A percentile compares a stretch with the other conserved stretches of the same genome.
Evolutionary conservation across 2,888 invertebrate species (phyloP).

Genomic region (Miltochrista miniata): DNA sequence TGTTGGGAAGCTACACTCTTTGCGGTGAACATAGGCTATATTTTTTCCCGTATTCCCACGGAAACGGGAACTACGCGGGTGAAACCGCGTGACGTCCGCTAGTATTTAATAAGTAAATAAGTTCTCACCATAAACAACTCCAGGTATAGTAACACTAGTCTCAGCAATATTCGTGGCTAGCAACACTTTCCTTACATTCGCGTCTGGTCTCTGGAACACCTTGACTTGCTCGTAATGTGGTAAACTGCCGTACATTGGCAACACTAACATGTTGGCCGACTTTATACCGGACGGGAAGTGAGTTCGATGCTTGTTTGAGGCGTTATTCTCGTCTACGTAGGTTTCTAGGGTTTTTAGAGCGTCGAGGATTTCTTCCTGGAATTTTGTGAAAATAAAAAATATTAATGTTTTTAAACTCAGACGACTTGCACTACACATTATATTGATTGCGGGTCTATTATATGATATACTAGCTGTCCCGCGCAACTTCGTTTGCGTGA

Average conservation of each 20-base stretch:
- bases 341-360: constrained; percentile 87
- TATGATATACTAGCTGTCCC: too few species aligned
- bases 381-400: too few species aligned
- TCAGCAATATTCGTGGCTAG: constrained; percentile 98
- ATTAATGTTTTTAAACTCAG: not conserved
- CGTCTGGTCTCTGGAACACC: constrained; percentile 89
- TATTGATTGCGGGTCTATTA: too few species aligned
- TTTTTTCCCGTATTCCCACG: too few species aligned
- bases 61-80: too few species aligned
- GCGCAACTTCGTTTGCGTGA: too few species aligned
- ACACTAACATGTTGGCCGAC: constrained; percentile 82
- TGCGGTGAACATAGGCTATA: too few species aligned
- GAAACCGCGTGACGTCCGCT: too few species aligned
- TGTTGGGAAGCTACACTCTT: too few species aligned
- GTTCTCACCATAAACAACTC: constrained; percentile 93
- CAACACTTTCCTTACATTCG: constrained; percentile 93
- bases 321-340: constrained; percentile 80
- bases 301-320: constrained; percentile 72
- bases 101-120: too few species aligned
- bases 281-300: constrained; percentile 63
- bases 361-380: constrained; percentile 93
- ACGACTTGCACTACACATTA: too few species aligned
- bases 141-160: constrained; percentile 96
- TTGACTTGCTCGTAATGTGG: constrained; percentile 80
- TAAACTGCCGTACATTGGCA: constrained; percentile 97